A percentile compares a stretch with the other conserved stretches of the same genome.
Conservation (phyloP, 2,888 invertebrate genomes). For the Teleiodes luculella region DNA sequence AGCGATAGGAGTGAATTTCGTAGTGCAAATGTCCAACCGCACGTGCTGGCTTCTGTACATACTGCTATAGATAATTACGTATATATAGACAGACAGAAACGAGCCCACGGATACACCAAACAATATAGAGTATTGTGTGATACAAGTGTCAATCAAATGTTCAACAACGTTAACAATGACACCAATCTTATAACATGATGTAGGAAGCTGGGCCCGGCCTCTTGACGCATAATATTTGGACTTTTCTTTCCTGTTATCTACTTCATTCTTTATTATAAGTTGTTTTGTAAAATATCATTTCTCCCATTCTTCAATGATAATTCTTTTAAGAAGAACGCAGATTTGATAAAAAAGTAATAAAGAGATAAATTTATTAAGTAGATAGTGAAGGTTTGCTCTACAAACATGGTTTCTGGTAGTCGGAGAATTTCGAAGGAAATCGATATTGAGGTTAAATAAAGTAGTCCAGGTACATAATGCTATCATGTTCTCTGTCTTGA, state of each 20-base stretch:
- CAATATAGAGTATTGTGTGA: slow-evolving; percentile 2
- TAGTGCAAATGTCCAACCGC: no score
- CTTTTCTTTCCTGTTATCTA: neutral
- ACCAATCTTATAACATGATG: slow-evolving; percentile 2
- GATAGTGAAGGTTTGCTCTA: neutral
- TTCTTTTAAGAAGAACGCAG: no score
- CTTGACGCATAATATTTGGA: neutral
- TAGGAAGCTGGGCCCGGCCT: neutral
- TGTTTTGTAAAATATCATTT: neutral
- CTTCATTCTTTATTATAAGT: neutral
- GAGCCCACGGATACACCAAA: slow-evolving; percentile 2
- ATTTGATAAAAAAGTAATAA: no score
- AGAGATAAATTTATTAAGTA: no score
- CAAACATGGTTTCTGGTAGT: neutral
- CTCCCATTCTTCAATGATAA: neutral
- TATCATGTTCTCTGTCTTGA: slow-evolving; percentile 1
- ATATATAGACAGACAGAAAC: slow-evolving; percentile 1
- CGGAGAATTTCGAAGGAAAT: neutral
- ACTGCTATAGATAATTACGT: no score
- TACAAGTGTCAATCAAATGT: slow-evolving; percentile 19
- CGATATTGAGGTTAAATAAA: neutral
- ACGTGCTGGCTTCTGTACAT: no score
- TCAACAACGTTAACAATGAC: slow-evolving; percentile 13
- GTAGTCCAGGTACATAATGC: slow-evolving; percentile 1
- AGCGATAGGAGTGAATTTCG: no score